Base-by-base conservation (phyloP, 2,888 invertebrate species). In the Eupithecia centaureata region DNA sequence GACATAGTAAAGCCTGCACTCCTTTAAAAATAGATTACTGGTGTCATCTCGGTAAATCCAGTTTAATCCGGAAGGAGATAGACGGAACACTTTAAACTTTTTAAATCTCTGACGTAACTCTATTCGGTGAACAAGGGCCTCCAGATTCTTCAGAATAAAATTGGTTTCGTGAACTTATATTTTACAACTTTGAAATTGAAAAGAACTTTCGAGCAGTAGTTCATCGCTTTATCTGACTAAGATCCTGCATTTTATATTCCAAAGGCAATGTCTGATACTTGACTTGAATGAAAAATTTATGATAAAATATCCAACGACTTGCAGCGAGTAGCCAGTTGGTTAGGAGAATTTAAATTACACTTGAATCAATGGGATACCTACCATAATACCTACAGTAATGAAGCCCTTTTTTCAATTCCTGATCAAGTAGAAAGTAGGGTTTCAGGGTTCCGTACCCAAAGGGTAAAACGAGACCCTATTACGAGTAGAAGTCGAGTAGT, bases 21-120 rank as follows among this genome's bases (percentile, higher is more conserved):
- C 65, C 58, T 65, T 67, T 69, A 68, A 68, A 66, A 59, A 68
- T 66, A 61, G 56, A 66, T 68, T 54, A 35, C 64, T 66, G 25
- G 59, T 67, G 68, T 70, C 71, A 67, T 72, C 73, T 73, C 63
- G 68, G 71, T 72, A 77, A 76, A 79, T 73, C 73, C 70, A 70
- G 63, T 57, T 42, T 59, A 61, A 61, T 70, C 65, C 60, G 63
- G 65, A 66, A 65, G 35, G 58, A 71, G 78, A 73, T 80, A 80
- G 80, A 79, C 76, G 65, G 74, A 79, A 78, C 79, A 79, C 78
- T 82, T 79, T 76, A 78, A 83, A 85, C 82, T 84, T 85, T 85
- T 85, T 86, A 84, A 84, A 85, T 85, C 82, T 81, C 76, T 81
- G 75, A 79, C 76, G 76, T 79, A 83, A 82, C 65, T 77, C 81